Percentiles rank a stretch among this genome's conserved stretches.
Evolutionary conservation across 2,113 vertebrate species (phyloP).

Genomic region (Pangasianodon hypophthalmus): DNA sequence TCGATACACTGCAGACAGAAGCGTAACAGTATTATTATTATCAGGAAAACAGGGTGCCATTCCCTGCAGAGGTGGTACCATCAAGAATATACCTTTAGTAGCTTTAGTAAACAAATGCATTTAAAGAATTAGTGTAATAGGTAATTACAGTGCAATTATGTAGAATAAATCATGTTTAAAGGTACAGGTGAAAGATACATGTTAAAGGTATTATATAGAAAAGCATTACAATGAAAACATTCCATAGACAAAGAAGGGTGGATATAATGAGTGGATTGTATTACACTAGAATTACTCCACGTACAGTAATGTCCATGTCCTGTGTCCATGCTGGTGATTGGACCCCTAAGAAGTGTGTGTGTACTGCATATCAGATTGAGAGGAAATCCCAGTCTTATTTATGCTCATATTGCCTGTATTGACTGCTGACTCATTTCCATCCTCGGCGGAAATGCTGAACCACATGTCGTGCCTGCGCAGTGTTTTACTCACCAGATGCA

Average conservation of each 20-base stretch:
- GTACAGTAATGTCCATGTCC: too few relatives aligned
- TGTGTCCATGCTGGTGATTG: background rate
- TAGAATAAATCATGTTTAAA: background rate
- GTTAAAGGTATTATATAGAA: background rate
- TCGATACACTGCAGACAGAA: background rate
- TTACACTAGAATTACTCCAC: background rate
- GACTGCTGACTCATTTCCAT: conserved; percentile 28
- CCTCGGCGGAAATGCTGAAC: background rate
- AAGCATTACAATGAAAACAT: background rate
- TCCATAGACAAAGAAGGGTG: background rate
- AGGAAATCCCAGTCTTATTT: background rate
- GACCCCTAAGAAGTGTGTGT: background rate
- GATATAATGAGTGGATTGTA: background rate
- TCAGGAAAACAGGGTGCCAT: background rate
- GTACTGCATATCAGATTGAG: background rate
- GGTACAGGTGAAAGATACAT: background rate
- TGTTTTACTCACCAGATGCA: conserved; percentile 88
- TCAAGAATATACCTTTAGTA: background rate
- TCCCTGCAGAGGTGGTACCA: background rate
- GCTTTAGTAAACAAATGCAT: background rate
- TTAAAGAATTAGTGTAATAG: background rate
- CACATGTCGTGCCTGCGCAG: conserved; percentile 17
- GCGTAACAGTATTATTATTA: background rate
- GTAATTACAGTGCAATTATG: background rate
- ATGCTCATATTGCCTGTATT: background rate